Percentiles rank a stretch among this genome's conserved stretches.
phyloP scores from a whole-genome alignment of 2,888 invertebrate genomes.

The Tetramorium bicarinatum region DNA sequence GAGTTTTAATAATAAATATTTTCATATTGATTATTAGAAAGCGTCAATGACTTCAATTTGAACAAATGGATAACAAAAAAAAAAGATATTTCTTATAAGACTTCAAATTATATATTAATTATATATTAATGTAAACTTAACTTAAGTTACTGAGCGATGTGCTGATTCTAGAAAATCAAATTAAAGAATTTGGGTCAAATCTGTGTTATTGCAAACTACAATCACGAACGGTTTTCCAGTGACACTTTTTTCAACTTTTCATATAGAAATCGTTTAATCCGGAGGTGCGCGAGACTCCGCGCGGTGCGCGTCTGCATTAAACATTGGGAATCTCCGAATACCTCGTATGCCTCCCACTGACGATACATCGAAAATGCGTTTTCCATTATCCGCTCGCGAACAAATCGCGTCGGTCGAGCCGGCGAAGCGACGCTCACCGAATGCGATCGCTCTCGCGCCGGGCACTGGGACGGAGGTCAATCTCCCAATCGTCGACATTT shows the following conservation, averaged over 20 bases:
- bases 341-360: conserved; percentile 50
- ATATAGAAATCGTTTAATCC: conserved; percentile 75
- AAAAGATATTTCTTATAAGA: background rate
- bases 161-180: background rate
- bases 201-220: background rate
- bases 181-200: background rate
- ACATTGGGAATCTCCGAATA: conserved; percentile 62
- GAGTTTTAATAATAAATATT: conserved; percentile 2
- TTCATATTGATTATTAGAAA: background rate
- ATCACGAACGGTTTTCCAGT: background rate
- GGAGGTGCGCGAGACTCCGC: conserved; percentile 39
- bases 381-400: conserved; percentile 79
- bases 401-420: conserved; percentile 66
- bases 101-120: background rate
- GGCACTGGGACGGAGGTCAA: conserved; percentile 62
- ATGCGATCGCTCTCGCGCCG: conserved; percentile 54
- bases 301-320: conserved; percentile 71
- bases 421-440: conserved; percentile 34
- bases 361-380: conserved; percentile 79
- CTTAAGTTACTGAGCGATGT: background rate
- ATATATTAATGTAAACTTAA: background rate
- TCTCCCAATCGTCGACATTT: conserved; percentile 67
- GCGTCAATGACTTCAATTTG: no score
- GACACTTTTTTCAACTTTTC: conserved; percentile 41
- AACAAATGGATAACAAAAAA: background rate